These are phyloP conservation scores for Colletes collaris DNA, from an alignment of 2,888 invertebrate species.

Conservation along the genomic window DNA sequence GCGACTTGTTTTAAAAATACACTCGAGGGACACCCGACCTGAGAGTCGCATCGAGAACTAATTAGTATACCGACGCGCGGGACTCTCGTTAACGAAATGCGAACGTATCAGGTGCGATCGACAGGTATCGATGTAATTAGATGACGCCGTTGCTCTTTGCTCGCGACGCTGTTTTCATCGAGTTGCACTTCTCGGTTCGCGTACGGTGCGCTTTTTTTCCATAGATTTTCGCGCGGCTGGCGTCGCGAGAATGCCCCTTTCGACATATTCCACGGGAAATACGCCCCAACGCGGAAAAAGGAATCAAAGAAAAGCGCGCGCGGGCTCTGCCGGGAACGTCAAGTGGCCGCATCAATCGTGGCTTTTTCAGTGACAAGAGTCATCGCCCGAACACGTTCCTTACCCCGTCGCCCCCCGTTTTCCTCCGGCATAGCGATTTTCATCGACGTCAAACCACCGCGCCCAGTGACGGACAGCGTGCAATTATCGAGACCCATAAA, in stretches of 20 bases:
- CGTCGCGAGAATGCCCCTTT: constrained; percentile 10
- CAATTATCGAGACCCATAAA: constrained; percentile 39
- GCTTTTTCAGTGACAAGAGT: constrained; percentile 41
- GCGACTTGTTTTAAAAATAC: constrained; percentile 6
- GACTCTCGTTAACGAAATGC: constrained; percentile 41
- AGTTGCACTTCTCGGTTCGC: not conserved
- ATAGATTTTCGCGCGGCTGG: constrained; percentile 1
- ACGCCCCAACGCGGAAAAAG: constrained; percentile 8
- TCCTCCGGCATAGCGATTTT: not conserved
- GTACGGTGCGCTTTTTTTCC: not conserved
- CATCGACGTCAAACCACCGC: constrained; percentile 31
- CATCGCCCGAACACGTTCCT: constrained; percentile 3
- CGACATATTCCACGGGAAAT: constrained; percentile 28
- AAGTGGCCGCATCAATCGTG: constrained; percentile 32
- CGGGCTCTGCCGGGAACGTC: constrained; percentile 19
- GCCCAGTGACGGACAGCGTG: constrained; percentile 31
- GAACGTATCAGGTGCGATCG: constrained; percentile 20
- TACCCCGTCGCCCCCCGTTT: not conserved
- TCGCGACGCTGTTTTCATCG: not conserved
- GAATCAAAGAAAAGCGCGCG: constrained; percentile 21
- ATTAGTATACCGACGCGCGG: constrained; percentile 22
- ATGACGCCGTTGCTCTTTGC: constrained; percentile 12
- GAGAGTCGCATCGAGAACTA: constrained; percentile 13
- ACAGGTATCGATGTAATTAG: constrained; percentile 38
- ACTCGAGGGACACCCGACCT: not conserved